Base-by-base conservation (phyloP, 35 echinoderm and acorn worm genomes). In the Hemicentrotus pulcherrimus region DNA sequence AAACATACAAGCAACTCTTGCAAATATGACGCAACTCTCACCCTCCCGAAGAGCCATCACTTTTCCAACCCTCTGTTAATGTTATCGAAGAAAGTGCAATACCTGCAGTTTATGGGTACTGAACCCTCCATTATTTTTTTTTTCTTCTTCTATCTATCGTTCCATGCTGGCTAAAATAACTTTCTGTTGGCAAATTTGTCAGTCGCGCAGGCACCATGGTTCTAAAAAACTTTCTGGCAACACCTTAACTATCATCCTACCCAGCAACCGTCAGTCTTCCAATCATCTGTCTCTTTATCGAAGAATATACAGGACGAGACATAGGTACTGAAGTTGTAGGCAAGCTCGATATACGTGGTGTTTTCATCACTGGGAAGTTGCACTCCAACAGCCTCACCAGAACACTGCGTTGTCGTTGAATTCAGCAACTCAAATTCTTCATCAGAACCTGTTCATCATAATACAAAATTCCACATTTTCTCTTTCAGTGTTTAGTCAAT, bases 201-300 rank as follows among this genome's bases (percentile, higher is more conserved):
- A n/a, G n/a, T n/a, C n/a, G n/a, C n/a, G n/a, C n/a, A n/a, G n/a
- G n/a, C n/a, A n/a, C n/a, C n/a, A 55, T 55, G 14, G 8, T 55
- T 55, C 50, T 16, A 59, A 59, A 59, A 9, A 59, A 14, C 11
- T 59, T 16, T 59, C 16, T 59, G 52, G 16, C 11, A 16, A 59
- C 16, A 59, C 52, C 16, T 14, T 55, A 59, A 59, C 35, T 32
- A 47, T 10, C 13, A 2, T 4, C 45, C 31, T 85, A 97, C 96
- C 95, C 94, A 32, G 16, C 96, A 97, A 1, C 96, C 96, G 0
- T 95, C 92, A 41, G 45, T 33, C 3, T 47, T 94, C 96, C 95
- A 95, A 94, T 70, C 86, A 12, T 48, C 35, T 5, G 32, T 71
- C 33, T 94, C 55, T 5, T 48, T 86, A 78, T 97, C 91, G 48